Base-by-base conservation (phyloP, 1,140 invertebrate species). In the Saccostrea echinata region DNA sequence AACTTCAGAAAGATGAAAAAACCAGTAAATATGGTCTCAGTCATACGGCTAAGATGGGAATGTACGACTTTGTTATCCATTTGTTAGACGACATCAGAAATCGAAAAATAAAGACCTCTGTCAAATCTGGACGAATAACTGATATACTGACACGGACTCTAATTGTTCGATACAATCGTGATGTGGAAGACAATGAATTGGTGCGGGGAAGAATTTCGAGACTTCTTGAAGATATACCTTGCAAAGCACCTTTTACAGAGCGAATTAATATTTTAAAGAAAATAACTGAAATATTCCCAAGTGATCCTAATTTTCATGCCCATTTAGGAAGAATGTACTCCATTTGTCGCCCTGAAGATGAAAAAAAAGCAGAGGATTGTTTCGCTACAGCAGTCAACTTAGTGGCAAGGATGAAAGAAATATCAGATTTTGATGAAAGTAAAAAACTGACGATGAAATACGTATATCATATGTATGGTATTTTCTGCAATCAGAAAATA, bases 381-480 rank as follows among this genome's bases (percentile, higher is more conserved):
- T 91, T 90, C 84, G 76, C 88, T 43, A 82, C 83, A 53, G 88
- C 90, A 8, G 51, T 91, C 64, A 53, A 16, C 55, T 91, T 53
- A 88, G 87, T 57, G 6, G 88, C 4, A 21, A 86, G 68, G 43
- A 84, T 30, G 6, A 53, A 76, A 64, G 82, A 55, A 6, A 86
- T 53, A 33, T 53, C 83, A 33, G 86, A 84, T 16, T 52, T 68
- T n/a, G 87, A 88, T 24, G 84, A 88, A 35, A 24, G 51, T 11
- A 81, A 27, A 68, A 86, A 33, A 51, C 11, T 71, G 0, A 88
- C 87, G 4, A 16, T 91, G 68, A 87, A 84, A 68, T 76, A 89
- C 85, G 88, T 91, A 8, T 88, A 87, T 82, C 90, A 91, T 51
- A 91, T 91, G 90, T 89, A 84, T 71, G 90, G 88, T 18, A 89